Evolutionary conservation across 2,113 vertebrate species (phyloP), one percentile per base, ranked within the genome.

Genomic region (Psilopsiagon aurifrons): DNA sequence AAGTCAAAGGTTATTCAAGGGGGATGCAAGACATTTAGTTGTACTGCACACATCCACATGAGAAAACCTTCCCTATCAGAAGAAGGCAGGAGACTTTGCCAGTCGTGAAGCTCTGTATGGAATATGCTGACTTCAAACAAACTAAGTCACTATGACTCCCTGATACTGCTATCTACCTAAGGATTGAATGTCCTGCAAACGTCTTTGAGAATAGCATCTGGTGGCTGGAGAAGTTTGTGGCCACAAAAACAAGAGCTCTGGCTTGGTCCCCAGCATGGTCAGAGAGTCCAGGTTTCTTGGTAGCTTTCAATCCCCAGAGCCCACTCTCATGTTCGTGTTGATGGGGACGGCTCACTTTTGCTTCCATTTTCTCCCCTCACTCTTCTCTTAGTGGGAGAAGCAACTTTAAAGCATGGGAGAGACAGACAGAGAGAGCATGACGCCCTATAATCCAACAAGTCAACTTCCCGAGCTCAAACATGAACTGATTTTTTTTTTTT

Each of bases 391-490:
- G 52, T 18, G 85, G 85, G 51, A 97, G 95, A 97, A 97, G 95
- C 80, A 96, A 97, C 97, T 97, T 97, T 97, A 96, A 97, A 98
- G 95, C 95, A 96, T 93, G 93, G 88, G 95, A 97, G 95, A 97
- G 93, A 97, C 93, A 97, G 96, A 94, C 95, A 92, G 96, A 92
- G 90, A 93, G 96, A 97, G 95, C 95, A 97, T 96, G 95, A 98
- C 88, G 92, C 96, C 96, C 96, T 96, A 97, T 98, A 98, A 98
- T 98, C 97, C 97, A 98, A 97, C 98, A 98, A 99, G 98, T 99
- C 99, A 99, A 98, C 98, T 98, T 99, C 98, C 97, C 97, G 96
- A 98, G 98, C 98, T 98, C 98, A 98, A 99, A 98, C 98, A 98
- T 97, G 97, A 98, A 98, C 98, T 97, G 98, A 99, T 99, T 96